phyloP scores from a whole-genome alignment of 92 coral and sea anemone genomes.

The Zoanthus sansibaricus region DNA sequence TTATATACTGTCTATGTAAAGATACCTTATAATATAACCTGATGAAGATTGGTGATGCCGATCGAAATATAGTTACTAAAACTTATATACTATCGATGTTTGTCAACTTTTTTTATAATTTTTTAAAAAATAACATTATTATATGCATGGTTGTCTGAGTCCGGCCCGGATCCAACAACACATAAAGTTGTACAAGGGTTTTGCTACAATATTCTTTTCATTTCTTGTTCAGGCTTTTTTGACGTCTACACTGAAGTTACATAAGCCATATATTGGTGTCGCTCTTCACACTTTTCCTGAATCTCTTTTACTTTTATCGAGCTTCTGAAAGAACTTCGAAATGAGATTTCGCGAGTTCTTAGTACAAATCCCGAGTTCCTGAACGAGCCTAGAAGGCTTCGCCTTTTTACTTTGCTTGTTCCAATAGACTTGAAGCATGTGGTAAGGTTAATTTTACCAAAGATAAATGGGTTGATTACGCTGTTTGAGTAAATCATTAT shows the following conservation, averaged over 20 bases:
- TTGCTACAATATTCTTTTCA: no score
- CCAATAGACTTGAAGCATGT: slow-evolving; percentile 38
- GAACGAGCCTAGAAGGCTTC: slow-evolving; percentile 27
- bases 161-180: no score
- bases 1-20: no score
- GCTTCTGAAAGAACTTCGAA: slow-evolving; percentile 32
- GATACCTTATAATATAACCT: no score
- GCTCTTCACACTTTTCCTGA: background rate
- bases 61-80: no score
- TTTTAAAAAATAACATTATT: no score
- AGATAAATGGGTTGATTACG: slow-evolving; percentile 89
- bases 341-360: slow-evolving; percentile 29
- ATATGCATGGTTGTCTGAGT: no score
- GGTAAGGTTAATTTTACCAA: slow-evolving; percentile 68
- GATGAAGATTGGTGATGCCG: no score
- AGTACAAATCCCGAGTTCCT: slow-evolving; percentile 19
- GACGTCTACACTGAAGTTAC: background rate
- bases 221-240: background rate
- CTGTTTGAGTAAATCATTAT: slow-evolving; percentile 89
- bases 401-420: background rate
- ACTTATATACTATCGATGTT: no score
- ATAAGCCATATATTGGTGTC: background rate
- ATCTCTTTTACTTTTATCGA: background rate
- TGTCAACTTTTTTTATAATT: no score
- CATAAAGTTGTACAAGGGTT: no score